Evolutionary conservation across 2,888 invertebrate genomes (phyloP).

Genomic region (Spilarctia lutea): DNA sequence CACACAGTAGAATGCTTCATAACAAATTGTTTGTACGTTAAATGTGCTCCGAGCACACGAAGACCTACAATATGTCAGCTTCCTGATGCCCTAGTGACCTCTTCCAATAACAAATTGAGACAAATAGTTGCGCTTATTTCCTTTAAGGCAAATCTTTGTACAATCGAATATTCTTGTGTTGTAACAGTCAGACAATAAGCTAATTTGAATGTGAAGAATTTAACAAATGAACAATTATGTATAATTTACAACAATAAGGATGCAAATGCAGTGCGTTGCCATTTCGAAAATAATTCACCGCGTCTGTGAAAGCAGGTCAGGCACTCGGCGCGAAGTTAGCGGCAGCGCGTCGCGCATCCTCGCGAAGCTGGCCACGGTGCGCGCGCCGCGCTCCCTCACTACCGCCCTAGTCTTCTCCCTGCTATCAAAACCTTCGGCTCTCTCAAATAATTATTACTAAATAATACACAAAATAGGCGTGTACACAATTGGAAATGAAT

Average conservation of each 20-base stretch:
- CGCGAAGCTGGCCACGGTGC: constrained; percentile 56
- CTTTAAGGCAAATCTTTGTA: not conserved
- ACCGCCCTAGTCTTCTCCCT: constrained; percentile 56
- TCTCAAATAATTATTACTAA: constrained; percentile 54
- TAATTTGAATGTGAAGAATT: not conserved
- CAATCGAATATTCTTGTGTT: not conserved
- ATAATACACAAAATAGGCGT: constrained; percentile 50
- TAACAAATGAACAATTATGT: constrained; percentile 25
- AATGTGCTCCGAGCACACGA: not conserved
- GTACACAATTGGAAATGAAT: constrained; percentile 44
- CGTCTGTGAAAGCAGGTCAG: constrained; percentile 75
- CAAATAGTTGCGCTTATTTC: constrained; percentile 1
- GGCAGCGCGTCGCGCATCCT: constrained; percentile 59
- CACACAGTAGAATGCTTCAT: not conserved
- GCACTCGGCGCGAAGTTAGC: constrained; percentile 57
- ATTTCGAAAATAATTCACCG: constrained; percentile 83
- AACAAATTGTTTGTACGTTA: not conserved
- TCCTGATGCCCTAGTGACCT: constrained; percentile 24
- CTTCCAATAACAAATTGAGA: constrained; percentile 3
- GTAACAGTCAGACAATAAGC: not conserved
- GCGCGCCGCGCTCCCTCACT: constrained; percentile 58
- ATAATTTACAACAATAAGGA: constrained; percentile 50
- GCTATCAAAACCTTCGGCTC: constrained; percentile 54
- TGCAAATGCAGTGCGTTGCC: constrained; percentile 73
- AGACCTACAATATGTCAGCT: not conserved